These are phyloP conservation scores for Meloidogyne hapla DNA, from an alignment of 1,140 invertebrate species.

Conservation along the genomic window DNA sequence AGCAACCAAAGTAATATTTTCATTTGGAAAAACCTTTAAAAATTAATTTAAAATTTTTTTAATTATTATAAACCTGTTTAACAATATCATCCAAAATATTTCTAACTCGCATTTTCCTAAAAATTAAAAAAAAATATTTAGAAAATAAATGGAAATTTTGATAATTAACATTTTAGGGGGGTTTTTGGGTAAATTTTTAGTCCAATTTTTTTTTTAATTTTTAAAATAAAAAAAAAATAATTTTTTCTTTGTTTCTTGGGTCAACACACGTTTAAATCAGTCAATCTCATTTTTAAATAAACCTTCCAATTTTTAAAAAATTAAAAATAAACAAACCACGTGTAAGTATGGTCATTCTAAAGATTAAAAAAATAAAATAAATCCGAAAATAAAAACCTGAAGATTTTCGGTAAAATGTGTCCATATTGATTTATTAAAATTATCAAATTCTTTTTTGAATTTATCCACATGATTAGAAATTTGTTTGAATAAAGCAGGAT, in stretches of 20 bases:
- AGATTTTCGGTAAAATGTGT: constrained; percentile 27
- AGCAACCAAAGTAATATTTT: constrained; percentile 30
- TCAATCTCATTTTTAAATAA: too few species aligned
- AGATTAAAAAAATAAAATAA: background rate
- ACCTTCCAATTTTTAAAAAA: too few species aligned
- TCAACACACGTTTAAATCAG: too few species aligned
- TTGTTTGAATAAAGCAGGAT: background rate
- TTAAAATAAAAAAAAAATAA: constrained; percentile 4
- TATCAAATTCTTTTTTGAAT: constrained; percentile 19
- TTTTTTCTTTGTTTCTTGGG: too few species aligned
- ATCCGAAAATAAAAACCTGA: constrained; percentile 27
- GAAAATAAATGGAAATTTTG: too few species aligned
- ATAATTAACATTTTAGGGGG: too few species aligned
- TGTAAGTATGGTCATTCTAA: constrained; percentile 49
- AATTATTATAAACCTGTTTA: constrained; percentile 11
- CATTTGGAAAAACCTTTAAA: constrained; percentile 33
- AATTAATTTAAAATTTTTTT: background rate
- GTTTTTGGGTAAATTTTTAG: too few species aligned
- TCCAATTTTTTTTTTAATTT: too few species aligned
- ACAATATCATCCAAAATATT: background rate
- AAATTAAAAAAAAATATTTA: background rate
- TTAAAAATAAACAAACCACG: constrained; percentile 24
- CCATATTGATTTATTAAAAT: constrained; percentile 32
- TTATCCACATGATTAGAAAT: constrained; percentile 1
- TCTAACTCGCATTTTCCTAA: constrained; percentile 24